Percentiles rank a stretch among this genome's conserved stretches.
Evolutionary conservation across 1,140 invertebrate species (phyloP).

Genomic region (Sycophila sp.): DNA sequence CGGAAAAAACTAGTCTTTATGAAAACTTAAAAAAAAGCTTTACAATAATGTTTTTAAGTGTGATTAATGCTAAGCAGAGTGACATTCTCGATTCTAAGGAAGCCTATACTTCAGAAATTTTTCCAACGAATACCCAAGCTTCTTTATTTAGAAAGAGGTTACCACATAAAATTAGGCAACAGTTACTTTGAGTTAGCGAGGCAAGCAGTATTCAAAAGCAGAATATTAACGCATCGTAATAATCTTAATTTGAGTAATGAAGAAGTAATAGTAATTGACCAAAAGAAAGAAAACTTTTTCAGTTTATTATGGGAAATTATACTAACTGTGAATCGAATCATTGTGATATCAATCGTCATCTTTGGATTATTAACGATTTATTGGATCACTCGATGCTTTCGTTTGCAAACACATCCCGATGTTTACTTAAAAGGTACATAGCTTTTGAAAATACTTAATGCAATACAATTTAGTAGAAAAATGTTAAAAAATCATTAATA

Average conservation of each 20-base stretch:
- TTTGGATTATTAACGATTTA: constrained; percentile 30
- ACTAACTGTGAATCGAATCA: constrained; percentile 35
- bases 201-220: background rate
- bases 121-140: background rate
- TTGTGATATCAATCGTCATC: constrained; percentile 37
- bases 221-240: background rate
- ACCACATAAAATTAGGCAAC: background rate
- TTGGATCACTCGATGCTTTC: constrained; percentile 35
- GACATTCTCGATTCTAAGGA: background rate
- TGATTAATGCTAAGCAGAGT: background rate
- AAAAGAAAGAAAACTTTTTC: background rate
- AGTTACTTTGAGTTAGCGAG: background rate
- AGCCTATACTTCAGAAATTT: background rate
- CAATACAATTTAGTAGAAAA: background rate
- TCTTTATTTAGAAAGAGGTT: background rate
- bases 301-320: constrained; percentile 15
- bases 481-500: background rate
- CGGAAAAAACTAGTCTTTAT: no score
- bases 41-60: background rate
- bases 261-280: background rate
- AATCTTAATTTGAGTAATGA: background rate
- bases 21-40: no score
- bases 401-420: constrained; percentile 9
- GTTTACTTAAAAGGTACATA: constrained; percentile 43
- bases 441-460: background rate